Conservation (phyloP, 2,888 invertebrate genomes). For the Loripinus fragilis region DNA sequence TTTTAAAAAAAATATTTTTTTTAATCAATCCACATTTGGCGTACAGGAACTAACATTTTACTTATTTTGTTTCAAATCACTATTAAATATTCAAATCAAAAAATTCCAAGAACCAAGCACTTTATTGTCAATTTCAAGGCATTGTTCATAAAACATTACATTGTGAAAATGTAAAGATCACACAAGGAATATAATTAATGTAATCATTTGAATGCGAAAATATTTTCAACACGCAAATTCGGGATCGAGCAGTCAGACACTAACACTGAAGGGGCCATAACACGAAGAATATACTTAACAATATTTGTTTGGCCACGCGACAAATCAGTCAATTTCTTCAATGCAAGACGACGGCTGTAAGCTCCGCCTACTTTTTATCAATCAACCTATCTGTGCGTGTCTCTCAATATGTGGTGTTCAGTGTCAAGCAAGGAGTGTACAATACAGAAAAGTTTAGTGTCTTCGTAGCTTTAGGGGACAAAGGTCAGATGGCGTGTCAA, state of each 20-base stretch:
- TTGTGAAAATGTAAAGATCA: slow-evolving; percentile 61
- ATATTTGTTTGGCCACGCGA: slow-evolving; percentile 57
- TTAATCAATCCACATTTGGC: neutral
- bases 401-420: slow-evolving; percentile 12
- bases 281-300: slow-evolving; percentile 61
- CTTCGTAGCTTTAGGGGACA: slow-evolving; percentile 4
- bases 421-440: neutral
- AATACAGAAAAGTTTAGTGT: neutral
- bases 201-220: slow-evolving; percentile 58
- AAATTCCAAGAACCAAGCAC: neutral
- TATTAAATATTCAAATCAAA: neutral
- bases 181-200: slow-evolving; percentile 60
- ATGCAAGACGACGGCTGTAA: slow-evolving; percentile 46
- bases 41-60: neutral
- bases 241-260: slow-evolving; percentile 56
- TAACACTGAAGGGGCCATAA: slow-evolving; percentile 52
- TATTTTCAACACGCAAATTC: slow-evolving; percentile 58
- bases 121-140: neutral
- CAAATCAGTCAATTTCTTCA: slow-evolving; percentile 61
- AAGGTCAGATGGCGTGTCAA: neutral
- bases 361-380: slow-evolving; percentile 44
- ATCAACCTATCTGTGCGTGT: slow-evolving; percentile 23
- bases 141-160: slow-evolving; percentile 22
- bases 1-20: neutral
- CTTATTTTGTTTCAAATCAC: neutral